Base-by-base conservation (phyloP, 2,113 vertebrate genomes). In the Sisor rabdophorus region DNA sequence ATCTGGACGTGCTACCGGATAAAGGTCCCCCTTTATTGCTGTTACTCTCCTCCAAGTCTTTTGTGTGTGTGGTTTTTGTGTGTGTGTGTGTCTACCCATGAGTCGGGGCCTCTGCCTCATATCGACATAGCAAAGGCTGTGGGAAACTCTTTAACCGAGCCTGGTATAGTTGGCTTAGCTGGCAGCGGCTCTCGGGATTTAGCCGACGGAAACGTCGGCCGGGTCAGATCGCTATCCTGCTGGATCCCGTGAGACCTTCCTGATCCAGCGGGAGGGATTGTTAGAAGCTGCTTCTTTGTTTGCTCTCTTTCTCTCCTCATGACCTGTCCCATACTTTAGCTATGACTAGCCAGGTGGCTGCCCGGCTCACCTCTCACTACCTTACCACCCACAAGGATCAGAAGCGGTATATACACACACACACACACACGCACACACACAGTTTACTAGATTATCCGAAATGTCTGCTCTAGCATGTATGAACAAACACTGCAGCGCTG, bases 161-260 rank as follows among this genome's bases (percentile, higher is more conserved):
- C 55, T 80, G 56, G 61, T 19, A 47, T 61, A 71, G 32, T 52
- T 67, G 2, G 67, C 65, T 63, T 54, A 36, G 58, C 70, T 73
- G 52, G 50, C 19, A 40, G 70, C 32, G 40, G 69, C 58, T 47
- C 13, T 67, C 79, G 30, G 54, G 73, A 60, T 71, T 65, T 70
- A 80, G 40, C 61, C 47, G 26, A 54, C 72, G 73, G 81, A 86
- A 86, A 80, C 50, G 48, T 78, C 78, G 81, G 77, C 80, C 79
- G 68, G 81, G 81, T 83, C 80, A 83, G 83, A 82, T 86, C 78
- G 75, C 53, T 59, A 75, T 83, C 82, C 75, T 8, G 32, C 20
- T 55, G 28, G 75, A 74, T 79, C 81, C 73, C 48, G 22, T 67
- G 79, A 71, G 70, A 72, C 58, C 70, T 80, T 86, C 79, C 82